Evolutionary conservation across 2,888 invertebrate species (phyloP).

Genomic region (Volucella bombylans): DNA sequence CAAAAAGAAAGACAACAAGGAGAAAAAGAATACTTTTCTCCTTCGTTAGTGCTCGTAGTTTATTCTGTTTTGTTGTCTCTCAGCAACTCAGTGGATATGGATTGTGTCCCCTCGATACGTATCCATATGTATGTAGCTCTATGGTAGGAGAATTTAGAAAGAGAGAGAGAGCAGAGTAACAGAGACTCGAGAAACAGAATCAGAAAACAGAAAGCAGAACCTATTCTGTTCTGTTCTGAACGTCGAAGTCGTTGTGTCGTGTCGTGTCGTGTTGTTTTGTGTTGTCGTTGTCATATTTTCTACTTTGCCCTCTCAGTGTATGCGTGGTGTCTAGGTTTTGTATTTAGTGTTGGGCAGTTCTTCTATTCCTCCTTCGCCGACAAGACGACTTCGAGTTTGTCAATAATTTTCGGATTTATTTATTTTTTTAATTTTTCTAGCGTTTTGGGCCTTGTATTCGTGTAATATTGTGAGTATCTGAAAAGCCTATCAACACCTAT

Average conservation of each 20-base stretch:
- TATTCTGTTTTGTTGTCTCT: conserved; percentile 46
- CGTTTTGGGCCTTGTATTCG: background rate
- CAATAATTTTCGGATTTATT: conserved; percentile 6
- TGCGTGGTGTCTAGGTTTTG: conserved; percentile 26
- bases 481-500: background rate
- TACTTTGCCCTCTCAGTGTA: conserved; percentile 7
- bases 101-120: no score
- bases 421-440: conserved; percentile 4
- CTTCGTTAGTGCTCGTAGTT: conserved; percentile 25
- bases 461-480: background rate
- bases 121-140: no score
- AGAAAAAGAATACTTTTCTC: conserved; percentile 6
- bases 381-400: background rate
- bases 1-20: conserved; percentile 5
- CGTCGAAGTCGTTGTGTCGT: conserved; percentile 33
- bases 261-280: conserved; percentile 21
- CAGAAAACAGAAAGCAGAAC: conserved; percentile 28
- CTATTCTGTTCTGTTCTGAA: conserved; percentile 22
- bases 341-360: conserved; percentile 12
- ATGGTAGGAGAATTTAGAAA: no score
- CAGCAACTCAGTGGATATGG: conserved; percentile 8
- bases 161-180: background rate
- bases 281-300: background rate
- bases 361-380: background rate
- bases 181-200: conserved; percentile 18